Evolutionary conservation across 2,888 invertebrate genomes (phyloP), one percentile per base, ranked within the genome.

Genomic region (Apotomis betuletana): DNA sequence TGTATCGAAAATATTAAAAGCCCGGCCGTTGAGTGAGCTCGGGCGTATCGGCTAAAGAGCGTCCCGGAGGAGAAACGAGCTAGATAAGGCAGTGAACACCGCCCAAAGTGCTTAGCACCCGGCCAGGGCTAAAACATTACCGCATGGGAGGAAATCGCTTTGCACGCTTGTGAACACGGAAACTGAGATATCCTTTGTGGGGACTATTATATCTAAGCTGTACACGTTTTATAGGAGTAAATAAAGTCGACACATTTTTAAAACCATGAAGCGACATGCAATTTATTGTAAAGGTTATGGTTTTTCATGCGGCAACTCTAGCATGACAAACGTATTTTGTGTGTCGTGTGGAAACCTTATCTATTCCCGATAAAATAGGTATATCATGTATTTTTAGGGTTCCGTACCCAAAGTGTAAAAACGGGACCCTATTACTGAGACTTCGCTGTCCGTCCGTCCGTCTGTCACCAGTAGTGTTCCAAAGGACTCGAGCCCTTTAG

Each of bases 51-150:
- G 80, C 75, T 85, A 84, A 87, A 90, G 85, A 86, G 88, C 86
- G 89, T 90, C 88, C 88, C 82, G 80, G 81, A 85, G 87, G 85
- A 89, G 89, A 88, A 90, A 91, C 90, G 90, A 89, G 84, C 78
- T 77, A 84, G 90, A 91, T 91, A 91, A 91, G 86, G 80, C 79
- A 76, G 77, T 78, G 81, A 80, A 80, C 76, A 78, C 81, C 80
- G 81, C 81, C 80, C 81, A 67, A 61, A 72, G 59, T 73, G 77
- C 76, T 77, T 74, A 78, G 77, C 75, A 69, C 76, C 74, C 55
- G 54, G 67, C 54, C 71, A 64, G 62, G 27, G 67, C 65, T 68
- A 61, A 67, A 57, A 67, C 73, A 70, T 71, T 67, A 67, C 70
- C 69, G 67, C 64, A 38, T 58, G 61, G 41, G 61, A 57, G 41